Evolutionary conservation across 2,888 invertebrate species (phyloP).

Genomic region (Diarsia dahlii): DNA sequence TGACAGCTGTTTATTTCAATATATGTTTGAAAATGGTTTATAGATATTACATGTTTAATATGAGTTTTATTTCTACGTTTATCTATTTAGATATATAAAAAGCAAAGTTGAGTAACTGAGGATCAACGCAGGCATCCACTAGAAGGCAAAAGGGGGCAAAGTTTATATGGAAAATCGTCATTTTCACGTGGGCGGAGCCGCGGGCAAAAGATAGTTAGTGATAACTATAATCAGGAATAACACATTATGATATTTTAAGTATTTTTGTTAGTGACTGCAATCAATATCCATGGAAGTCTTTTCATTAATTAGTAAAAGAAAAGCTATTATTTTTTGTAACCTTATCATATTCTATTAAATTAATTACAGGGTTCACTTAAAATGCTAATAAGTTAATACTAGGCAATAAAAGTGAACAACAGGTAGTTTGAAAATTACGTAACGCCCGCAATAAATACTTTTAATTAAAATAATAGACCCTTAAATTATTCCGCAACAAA

Average conservation of each 20-base stretch:
- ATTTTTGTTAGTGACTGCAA: background rate
- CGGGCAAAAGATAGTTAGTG: background rate
- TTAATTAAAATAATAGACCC: constrained; percentile 19
- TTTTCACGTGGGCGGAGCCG: too few relatives aligned
- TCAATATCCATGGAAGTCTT: background rate
- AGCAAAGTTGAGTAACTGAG: too few relatives aligned
- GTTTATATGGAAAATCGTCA: too few relatives aligned
- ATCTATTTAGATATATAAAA: too few relatives aligned
- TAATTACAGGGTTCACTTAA: constrained; percentile 18
- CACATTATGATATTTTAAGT: background rate
- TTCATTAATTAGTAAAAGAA: background rate
- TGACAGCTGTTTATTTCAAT: constrained; percentile 8
- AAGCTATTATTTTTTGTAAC: constrained; percentile 7
- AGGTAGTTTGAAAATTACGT: constrained; percentile 7
- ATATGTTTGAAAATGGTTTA: background rate
- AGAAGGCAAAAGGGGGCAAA: too few relatives aligned
- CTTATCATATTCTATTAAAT: constrained; percentile 12
- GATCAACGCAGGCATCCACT: too few relatives aligned
- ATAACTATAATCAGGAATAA: background rate
- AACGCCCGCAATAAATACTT: background rate
- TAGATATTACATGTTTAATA: background rate
- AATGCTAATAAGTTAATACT: constrained; percentile 24
- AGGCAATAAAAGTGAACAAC: constrained; percentile 18
- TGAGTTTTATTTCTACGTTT: background rate
- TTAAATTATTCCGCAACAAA: constrained; percentile 3